A percentile compares a stretch with the other conserved stretches of the same genome.
These are phyloP conservation scores for Dicerorhinus sumatrensis DNA, from an alignment of 2,113 vertebrate species.

Conservation along the genomic window DNA sequence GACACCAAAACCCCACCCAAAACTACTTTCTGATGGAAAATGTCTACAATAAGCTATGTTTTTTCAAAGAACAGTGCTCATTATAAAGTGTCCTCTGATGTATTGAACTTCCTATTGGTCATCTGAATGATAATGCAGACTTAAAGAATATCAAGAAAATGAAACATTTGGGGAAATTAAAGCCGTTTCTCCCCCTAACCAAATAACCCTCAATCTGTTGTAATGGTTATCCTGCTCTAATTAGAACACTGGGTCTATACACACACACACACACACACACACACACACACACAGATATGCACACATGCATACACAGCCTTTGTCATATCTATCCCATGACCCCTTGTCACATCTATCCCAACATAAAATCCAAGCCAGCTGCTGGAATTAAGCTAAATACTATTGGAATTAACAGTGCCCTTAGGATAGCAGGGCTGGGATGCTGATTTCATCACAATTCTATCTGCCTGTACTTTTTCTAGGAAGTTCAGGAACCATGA, in stretches of 20 bases:
- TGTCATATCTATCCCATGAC: not conserved
- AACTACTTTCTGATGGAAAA: slow-evolving; percentile 46
- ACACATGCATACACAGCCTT: not conserved
- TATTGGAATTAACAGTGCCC: slow-evolving; percentile 5
- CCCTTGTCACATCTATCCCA: not conserved
- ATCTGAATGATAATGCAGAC: slow-evolving; percentile 32
- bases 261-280: not conserved
- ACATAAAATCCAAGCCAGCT: slow-evolving; percentile 57
- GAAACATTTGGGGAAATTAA: slow-evolving; percentile 34
- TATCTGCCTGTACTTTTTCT: slow-evolving; percentile 55
- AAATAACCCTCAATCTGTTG: slow-evolving; percentile 28
- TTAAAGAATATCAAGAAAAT: slow-evolving; percentile 56
- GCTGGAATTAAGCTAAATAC: slow-evolving; percentile 16
- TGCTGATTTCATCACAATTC: slow-evolving; percentile 66
- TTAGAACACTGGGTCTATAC: not conserved
- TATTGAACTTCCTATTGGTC: slow-evolving; percentile 12
- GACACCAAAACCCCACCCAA: not conserved
- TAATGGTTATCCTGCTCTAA: slow-evolving; percentile 29
- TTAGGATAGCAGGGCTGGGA: slow-evolving; percentile 42
- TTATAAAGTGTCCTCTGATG: not conserved
- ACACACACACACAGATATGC: too few species aligned
- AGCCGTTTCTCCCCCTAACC: slow-evolving; percentile 12
- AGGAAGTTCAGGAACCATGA: slow-evolving; percentile 65
- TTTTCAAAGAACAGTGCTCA: slow-evolving; percentile 37
- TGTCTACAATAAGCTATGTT: not conserved